phyloP scores from a whole-genome alignment of 2,888 invertebrate species.

The Pyrochroa serraticornis region DNA sequence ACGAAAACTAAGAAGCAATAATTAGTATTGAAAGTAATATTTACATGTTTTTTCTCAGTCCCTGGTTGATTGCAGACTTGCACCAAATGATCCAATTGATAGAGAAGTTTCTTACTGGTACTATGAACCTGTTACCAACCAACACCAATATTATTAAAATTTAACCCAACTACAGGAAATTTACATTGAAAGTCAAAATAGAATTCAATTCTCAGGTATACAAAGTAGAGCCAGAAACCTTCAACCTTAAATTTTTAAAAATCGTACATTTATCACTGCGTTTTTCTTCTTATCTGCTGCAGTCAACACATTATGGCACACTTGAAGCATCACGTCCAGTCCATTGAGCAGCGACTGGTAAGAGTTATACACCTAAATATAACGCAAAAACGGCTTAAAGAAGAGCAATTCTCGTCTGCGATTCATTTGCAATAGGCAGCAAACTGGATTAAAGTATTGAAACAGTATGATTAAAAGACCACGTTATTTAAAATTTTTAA shows the following conservation, averaged over 20 bases:
- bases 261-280: slow-evolving; percentile 51
- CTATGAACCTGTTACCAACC: slow-evolving; percentile 79
- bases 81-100: slow-evolving; percentile 93
- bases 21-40: slow-evolving; percentile 48
- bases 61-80: slow-evolving; percentile 95
- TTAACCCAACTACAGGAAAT: slow-evolving; percentile 14
- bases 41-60: slow-evolving; percentile 78
- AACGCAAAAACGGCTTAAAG: background rate
- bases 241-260: slow-evolving; percentile 26
- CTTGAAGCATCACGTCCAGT: slow-evolving; percentile 70
- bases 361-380: slow-evolving; percentile 67
- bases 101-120: slow-evolving; percentile 93
- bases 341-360: slow-evolving; percentile 71
- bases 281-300: slow-evolving; percentile 45
- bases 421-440: no score
- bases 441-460: no score
- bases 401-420: background rate
- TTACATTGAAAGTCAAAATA: slow-evolving; percentile 16
- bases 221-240: slow-evolving; percentile 14
- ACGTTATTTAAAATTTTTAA: background rate
- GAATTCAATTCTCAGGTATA: slow-evolving; percentile 12
- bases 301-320: slow-evolving; percentile 65
- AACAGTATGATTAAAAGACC: no score
- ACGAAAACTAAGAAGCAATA: slow-evolving; percentile 21
- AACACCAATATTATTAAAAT: slow-evolving; percentile 45